phyloP scores from a whole-genome alignment of 2,888 invertebrate genomes.

The Eremobia ochroleuca region DNA sequence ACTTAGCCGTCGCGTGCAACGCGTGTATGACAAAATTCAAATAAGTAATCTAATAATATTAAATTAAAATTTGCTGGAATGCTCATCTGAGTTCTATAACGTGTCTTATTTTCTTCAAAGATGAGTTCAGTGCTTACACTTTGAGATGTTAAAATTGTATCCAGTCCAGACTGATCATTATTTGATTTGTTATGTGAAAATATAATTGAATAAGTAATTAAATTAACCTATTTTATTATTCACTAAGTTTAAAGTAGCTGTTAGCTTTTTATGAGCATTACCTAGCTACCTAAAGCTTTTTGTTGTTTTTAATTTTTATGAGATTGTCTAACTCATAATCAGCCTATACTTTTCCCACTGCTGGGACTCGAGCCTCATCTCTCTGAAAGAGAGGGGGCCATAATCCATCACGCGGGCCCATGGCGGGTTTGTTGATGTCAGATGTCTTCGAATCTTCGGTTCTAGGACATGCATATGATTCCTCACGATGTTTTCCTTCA shows the following conservation, averaged over 20 bases:
- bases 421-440: neutral
- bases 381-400: neutral
- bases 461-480: too few relatives aligned
- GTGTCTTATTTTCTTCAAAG: constrained; percentile 12
- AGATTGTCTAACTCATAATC: neutral
- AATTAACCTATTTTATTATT: constrained; percentile 18
- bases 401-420: neutral
- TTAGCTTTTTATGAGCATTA: constrained; percentile 6
- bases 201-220: neutral
- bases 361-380: neutral
- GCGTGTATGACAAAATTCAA: constrained; percentile 26
- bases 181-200: constrained; percentile 3
- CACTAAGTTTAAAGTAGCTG: neutral
- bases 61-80: constrained; percentile 4
- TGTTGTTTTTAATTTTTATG: neutral
- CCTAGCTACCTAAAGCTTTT: neutral
- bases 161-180: constrained; percentile 1
- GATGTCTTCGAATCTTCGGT: too few relatives aligned
- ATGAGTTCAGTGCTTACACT: constrained; percentile 9
- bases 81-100: neutral
- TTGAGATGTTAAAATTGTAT: constrained; percentile 7
- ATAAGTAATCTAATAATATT: constrained; percentile 31
- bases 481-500: too few relatives aligned
- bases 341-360: neutral
- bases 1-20: constrained; percentile 30